phyloP scores from a whole-genome alignment of 2,888 invertebrate species.

The Eupeodes latifasciatus region DNA sequence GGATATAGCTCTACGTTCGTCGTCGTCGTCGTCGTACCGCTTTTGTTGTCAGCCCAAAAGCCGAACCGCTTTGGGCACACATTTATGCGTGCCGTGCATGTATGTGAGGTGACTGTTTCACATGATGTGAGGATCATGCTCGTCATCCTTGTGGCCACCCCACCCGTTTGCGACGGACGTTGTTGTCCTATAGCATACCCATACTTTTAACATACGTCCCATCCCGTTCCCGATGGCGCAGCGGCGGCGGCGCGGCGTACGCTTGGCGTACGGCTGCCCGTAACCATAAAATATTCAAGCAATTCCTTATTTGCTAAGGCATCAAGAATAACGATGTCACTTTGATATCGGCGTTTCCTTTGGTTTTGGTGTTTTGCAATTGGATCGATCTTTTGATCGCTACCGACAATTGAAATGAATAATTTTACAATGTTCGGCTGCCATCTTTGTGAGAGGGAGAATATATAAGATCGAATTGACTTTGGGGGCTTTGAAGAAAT shows the following conservation, averaged over 20 bases:
- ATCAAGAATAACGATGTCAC: slow-evolving; percentile 77
- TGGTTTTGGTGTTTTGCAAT: slow-evolving; percentile 76
- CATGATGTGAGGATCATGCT: slow-evolving; percentile 71
- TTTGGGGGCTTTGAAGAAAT: not conserved
- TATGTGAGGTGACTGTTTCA: slow-evolving; percentile 68
- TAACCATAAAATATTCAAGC: slow-evolving; percentile 77
- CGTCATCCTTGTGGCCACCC: slow-evolving; percentile 78
- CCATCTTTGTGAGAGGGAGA: slow-evolving; percentile 62
- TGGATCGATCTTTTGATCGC: slow-evolving; percentile 71
- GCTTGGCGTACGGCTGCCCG: slow-evolving; percentile 79
- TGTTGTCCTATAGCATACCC: no score
- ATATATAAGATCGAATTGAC: not conserved
- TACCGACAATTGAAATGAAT: slow-evolving; percentile 75
- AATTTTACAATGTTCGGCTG: slow-evolving; percentile 76
- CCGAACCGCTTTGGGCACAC: slow-evolving; percentile 68
- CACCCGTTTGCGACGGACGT: no score
- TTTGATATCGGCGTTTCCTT: slow-evolving; percentile 75
- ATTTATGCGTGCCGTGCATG: slow-evolving; percentile 54
- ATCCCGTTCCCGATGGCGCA: slow-evolving; percentile 37
- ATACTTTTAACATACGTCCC: no score
- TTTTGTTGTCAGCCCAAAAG: slow-evolving; percentile 74
- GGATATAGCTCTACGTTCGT: not conserved
- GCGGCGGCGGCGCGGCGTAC: slow-evolving; percentile 59
- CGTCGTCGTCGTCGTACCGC: slow-evolving; percentile 1
- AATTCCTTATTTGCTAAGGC: slow-evolving; percentile 77